Conservation (phyloP, 2,797 vertebrate species). For the Syndactyla subalaris region DNA sequence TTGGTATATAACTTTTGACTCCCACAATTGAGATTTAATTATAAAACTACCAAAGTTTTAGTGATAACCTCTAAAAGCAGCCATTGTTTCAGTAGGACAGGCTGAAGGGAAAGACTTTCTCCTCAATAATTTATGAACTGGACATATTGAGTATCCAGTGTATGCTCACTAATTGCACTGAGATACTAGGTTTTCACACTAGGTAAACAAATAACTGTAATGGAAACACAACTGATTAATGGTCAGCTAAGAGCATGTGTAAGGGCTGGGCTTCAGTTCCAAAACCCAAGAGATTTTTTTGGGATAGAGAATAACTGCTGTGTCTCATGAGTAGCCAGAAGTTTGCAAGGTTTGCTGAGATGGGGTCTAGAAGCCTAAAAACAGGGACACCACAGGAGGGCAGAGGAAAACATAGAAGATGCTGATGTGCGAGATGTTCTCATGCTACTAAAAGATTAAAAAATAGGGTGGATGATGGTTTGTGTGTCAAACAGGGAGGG, state of each 20-base stretch:
- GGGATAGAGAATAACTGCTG: neutral
- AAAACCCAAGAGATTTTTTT: neutral
- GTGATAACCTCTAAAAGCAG: conserved; percentile 9
- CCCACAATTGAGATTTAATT: neutral
- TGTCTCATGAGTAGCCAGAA: neutral
- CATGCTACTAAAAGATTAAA: neutral
- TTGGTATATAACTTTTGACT: neutral
- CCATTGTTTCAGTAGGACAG: neutral
- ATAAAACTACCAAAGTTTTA: neutral
- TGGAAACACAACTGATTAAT: conserved; percentile 44
- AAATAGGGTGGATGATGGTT: neutral
- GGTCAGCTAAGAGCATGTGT: neutral
- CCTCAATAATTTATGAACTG: conserved; percentile 38
- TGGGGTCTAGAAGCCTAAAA: neutral
- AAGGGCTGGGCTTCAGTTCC: neutral
- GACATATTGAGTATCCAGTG: conserved; percentile 38
- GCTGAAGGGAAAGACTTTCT: conserved; percentile 15
- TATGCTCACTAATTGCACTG: neutral
- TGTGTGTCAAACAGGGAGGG: neutral
- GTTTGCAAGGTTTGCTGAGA: neutral
- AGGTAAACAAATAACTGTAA: conserved; percentile 58
- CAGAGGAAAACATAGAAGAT: neutral
- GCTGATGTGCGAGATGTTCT: neutral
- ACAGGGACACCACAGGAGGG: neutral
- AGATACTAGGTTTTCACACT: conserved; percentile 66